Conservation (phyloP, 2,888 invertebrate species). For the Tenthredo amoena region DNA sequence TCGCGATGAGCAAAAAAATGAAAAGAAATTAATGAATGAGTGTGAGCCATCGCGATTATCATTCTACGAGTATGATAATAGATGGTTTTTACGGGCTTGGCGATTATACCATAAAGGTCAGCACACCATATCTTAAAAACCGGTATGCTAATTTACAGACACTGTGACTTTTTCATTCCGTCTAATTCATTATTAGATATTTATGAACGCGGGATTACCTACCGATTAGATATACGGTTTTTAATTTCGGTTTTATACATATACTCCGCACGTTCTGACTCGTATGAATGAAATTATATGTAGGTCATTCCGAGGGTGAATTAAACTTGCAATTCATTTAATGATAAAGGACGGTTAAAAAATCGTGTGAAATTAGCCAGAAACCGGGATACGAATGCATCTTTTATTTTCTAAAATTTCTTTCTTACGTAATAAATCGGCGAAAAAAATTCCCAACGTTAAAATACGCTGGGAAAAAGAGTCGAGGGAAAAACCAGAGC, state of each 20-base stretch:
- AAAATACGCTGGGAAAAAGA: too few species aligned
- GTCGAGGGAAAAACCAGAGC: too few species aligned
- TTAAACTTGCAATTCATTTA: neutral
- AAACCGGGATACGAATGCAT: too few species aligned
- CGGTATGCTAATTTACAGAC: neutral
- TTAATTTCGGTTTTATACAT: neutral
- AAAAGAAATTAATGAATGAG: neutral
- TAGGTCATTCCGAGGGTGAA: neutral
- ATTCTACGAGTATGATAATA: neutral
- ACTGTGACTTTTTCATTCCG: neutral
- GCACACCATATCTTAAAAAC: neutral
- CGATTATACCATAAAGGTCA: neutral
- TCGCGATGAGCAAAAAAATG: neutral
- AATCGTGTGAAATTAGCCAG: too few species aligned
- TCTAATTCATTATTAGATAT: neutral
- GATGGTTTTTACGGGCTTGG: neutral
- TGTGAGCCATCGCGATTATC: neutral
- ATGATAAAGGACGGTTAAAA: too few species aligned
- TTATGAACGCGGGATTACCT: neutral
- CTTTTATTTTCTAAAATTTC: too few species aligned
- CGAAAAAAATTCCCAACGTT: too few species aligned
- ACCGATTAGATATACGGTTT: neutral
- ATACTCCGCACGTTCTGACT: neutral
- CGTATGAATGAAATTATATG: too few species aligned
- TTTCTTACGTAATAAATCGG: too few species aligned